Conservation (phyloP, 2,113 vertebrate genomes). For the Antechinus flavipes region DNA sequence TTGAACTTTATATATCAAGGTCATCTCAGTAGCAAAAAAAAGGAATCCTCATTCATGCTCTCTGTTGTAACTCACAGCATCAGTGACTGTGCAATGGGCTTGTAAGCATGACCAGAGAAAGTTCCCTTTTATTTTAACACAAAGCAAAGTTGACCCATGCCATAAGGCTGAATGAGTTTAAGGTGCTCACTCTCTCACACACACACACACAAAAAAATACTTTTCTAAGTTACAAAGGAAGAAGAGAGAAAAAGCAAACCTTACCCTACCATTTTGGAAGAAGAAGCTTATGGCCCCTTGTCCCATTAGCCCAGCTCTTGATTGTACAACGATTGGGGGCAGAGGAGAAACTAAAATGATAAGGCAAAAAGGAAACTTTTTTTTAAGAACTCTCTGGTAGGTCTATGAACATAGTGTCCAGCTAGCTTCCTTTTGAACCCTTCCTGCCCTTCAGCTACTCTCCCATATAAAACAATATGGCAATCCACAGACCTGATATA, state of each 20-base stretch:
- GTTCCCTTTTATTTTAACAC: not conserved
- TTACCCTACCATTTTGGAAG: not conserved
- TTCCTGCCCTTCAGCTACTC: not conserved
- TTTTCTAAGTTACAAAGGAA: not conserved
- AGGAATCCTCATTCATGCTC: conserved; percentile 34
- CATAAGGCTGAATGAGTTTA: conserved; percentile 17
- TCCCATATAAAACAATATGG: not conserved
- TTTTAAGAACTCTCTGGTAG: not conserved
- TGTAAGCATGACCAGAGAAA: not conserved
- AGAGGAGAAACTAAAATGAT: not conserved
- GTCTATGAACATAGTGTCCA: not conserved
- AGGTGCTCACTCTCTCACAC: not conserved
- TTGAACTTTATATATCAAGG: conserved; percentile 23
- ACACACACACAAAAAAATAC: not conserved
- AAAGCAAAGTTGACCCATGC: conserved; percentile 12
- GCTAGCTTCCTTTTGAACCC: not conserved
- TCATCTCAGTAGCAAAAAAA: conserved; percentile 39
- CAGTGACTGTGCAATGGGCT: not conserved
- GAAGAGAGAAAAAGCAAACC: too few species aligned
- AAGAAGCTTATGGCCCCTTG: not conserved
- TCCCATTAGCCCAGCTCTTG: not conserved
- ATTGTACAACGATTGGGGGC: not conserved
- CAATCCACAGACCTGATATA: not conserved
- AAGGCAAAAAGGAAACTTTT: not conserved
- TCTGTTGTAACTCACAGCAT: not conserved